A percentile compares a stretch with the other conserved stretches of the same genome.
Conservation (phyloP, 2,113 vertebrate species). For the Etheostoma spectabile region DNA sequence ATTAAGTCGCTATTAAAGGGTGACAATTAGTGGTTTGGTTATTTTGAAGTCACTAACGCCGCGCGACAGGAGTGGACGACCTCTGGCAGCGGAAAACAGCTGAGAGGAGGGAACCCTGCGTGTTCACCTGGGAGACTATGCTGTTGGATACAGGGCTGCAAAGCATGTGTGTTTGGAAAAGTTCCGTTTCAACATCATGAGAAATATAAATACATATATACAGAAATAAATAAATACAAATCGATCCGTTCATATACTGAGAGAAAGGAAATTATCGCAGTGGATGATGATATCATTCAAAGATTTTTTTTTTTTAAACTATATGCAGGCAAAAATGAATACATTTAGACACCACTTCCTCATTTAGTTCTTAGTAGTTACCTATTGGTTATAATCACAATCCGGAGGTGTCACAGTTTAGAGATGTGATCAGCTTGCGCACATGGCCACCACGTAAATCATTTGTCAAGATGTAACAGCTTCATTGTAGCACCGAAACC, state of each 20-base stretch:
- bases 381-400: background rate
- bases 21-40: slow-evolving; percentile 55
- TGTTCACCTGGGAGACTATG: slow-evolving; percentile 19
- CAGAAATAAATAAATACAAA: background rate
- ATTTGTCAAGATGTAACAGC: background rate
- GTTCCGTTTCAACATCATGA: background rate
- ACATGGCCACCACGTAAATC: background rate
- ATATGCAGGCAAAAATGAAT: background rate
- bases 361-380: background rate
- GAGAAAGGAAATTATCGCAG: background rate
- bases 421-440: background rate
- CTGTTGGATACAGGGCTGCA: background rate
- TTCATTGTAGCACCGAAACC: background rate
- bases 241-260: background rate
- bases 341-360: background rate
- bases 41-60: slow-evolving; percentile 34
- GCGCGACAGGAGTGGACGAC: slow-evolving; percentile 35
- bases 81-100: slow-evolving; percentile 46
- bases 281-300: background rate
- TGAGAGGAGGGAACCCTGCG: background rate
- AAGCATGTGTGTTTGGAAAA: background rate
- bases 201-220: background rate
- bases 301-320: background rate
- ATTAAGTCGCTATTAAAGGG: slow-evolving; percentile 47
- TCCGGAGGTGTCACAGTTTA: background rate